Conservation (phyloP, 2,888 invertebrate genomes). For the Lepidocyrtinus sp. region DNA sequence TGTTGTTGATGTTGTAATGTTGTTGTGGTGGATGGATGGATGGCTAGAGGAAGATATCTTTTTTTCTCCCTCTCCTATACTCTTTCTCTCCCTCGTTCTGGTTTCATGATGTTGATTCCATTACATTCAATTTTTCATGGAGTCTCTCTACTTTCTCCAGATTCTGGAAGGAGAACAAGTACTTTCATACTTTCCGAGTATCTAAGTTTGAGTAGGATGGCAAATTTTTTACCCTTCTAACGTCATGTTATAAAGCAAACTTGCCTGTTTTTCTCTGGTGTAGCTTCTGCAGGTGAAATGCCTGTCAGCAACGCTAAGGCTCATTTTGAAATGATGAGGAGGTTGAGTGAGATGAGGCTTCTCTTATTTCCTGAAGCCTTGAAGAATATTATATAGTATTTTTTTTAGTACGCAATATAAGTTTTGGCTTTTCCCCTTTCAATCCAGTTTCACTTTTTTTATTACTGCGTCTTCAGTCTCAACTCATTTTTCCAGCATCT, state of each 20-base stretch:
- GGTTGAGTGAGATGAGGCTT: constrained; percentile 14
- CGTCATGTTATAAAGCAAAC: constrained; percentile 3
- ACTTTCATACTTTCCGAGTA: not conserved
- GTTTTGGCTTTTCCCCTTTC: constrained; percentile 9
- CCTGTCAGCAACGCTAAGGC: constrained; percentile 46
- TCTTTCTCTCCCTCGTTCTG: constrained; percentile 4
- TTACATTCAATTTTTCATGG: constrained; percentile 57
- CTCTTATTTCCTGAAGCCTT: constrained; percentile 13
- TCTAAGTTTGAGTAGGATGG: constrained; percentile 3
- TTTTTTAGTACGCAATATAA: constrained; percentile 1
- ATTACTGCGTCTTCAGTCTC: constrained; percentile 36
- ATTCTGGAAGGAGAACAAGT: constrained; percentile 11
- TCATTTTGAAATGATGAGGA: constrained; percentile 50
- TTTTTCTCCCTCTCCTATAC: not conserved
- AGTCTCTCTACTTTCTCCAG: constrained; percentile 39
- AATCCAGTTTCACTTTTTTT: constrained; percentile 25
- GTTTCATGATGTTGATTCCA: constrained; percentile 55
- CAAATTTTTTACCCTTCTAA: not conserved
- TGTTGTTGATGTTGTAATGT: constrained; percentile 15
- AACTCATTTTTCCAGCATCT: not conserved
- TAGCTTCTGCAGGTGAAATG: constrained; percentile 48
- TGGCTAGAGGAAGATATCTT: constrained; percentile 5
- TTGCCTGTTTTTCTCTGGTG: not conserved
- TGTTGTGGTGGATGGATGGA: constrained; percentile 18
- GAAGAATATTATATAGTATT: constrained; percentile 8